Percentiles rank a stretch among this genome's conserved stretches.
Conservation (phyloP, 2,797 vertebrate species). For the Periophthalmus magnuspinnatus region DNA sequence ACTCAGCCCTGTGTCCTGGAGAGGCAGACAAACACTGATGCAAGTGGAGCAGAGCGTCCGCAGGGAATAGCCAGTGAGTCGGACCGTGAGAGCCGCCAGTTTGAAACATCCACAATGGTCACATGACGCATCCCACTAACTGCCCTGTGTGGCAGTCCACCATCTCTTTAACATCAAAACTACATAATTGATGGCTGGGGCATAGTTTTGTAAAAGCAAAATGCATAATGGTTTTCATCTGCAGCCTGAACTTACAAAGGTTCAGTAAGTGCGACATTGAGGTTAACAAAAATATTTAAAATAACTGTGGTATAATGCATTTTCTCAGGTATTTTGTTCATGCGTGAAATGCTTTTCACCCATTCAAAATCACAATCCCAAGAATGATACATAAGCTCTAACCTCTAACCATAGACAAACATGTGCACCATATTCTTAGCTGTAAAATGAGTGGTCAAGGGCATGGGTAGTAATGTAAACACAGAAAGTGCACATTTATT, state of each 20-base stretch:
- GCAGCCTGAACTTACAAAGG: constrained; percentile 43
- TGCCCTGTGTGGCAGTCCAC: neutral
- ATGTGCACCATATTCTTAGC: neutral
- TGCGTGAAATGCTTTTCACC: constrained; percentile 6
- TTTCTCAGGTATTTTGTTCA: constrained; percentile 37
- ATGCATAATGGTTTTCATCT: constrained; percentile 56
- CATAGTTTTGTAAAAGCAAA: constrained; percentile 64
- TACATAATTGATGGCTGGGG: constrained; percentile 70
- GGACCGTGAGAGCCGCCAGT: constrained; percentile 58
- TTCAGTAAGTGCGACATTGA: constrained; percentile 41
- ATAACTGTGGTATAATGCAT: constrained; percentile 26
- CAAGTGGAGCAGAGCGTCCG: constrained; percentile 72
- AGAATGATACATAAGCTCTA: neutral
- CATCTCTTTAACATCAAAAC: neutral
- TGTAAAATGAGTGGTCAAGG: constrained; percentile 1
- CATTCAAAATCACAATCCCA: neutral
- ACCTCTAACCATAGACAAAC: constrained; percentile 2
- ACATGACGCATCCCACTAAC: constrained; percentile 47
- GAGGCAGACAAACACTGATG: constrained; percentile 64
- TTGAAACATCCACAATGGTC: constrained; percentile 59
- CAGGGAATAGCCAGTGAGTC: constrained; percentile 66
- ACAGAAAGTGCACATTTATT: neutral
- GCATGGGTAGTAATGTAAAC: neutral
- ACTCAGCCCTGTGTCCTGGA: constrained; percentile 52
- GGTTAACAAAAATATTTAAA: constrained; percentile 26